Percentiles rank a stretch among this genome's conserved stretches.
These are phyloP conservation scores for Leuciscus idus DNA, from an alignment of 2,113 vertebrate genomes.

Conservation along the genomic window DNA sequence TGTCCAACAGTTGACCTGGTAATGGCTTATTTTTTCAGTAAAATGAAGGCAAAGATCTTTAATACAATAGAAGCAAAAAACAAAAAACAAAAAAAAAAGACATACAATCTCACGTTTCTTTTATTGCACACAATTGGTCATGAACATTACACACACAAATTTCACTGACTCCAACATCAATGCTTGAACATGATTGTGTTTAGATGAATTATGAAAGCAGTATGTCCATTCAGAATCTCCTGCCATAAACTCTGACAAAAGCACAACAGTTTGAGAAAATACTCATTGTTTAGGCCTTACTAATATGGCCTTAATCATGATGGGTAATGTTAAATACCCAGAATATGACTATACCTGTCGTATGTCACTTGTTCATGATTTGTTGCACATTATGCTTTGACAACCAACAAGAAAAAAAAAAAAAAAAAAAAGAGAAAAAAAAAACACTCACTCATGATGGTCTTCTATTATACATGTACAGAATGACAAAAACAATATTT, in stretches of 20 bases:
- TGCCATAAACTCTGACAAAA: neutral
- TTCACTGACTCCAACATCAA: slow-evolving; percentile 51
- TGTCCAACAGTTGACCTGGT: neutral
- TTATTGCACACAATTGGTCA: slow-evolving; percentile 76
- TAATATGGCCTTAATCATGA: neutral
- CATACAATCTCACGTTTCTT: slow-evolving; percentile 48
- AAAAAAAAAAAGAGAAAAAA: neutral
- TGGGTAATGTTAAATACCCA: neutral
- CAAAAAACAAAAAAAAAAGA: neutral
- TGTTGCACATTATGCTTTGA: neutral
- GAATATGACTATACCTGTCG: no score
- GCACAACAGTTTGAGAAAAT: neutral
- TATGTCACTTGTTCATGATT: no score
- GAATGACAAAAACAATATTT: neutral
- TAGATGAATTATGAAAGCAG: neutral
- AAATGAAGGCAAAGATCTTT: neutral
- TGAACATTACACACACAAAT: slow-evolving; percentile 71
- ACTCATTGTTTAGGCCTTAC: neutral
- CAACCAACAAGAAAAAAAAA: neutral
- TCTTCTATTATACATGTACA: neutral
- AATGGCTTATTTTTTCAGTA: neutral
- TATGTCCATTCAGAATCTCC: slow-evolving; percentile 9
- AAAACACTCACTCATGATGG: neutral
- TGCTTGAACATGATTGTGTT: neutral
- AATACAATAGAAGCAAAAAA: neutral